Conservation (phyloP, 1,140 invertebrate genomes). For the Artemia franciscana region DNA sequence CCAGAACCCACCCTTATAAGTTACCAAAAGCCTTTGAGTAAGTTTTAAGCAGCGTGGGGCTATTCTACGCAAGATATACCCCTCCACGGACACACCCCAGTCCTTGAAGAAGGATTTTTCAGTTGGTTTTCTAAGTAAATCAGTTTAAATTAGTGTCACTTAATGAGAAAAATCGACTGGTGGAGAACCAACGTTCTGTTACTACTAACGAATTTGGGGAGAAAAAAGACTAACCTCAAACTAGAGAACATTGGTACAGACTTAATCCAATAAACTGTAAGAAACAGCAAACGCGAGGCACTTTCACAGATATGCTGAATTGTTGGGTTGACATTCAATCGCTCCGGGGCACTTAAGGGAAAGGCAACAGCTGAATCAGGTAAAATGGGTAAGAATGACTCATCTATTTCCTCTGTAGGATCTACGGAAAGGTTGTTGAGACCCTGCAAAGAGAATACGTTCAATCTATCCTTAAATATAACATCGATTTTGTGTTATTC, state of each 20-base stretch:
- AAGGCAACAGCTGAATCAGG: constrained; percentile 43
- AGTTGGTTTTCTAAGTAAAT: too few relatives aligned
- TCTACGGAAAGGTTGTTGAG: neutral
- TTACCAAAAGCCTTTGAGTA: too few relatives aligned
- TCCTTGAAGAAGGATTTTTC: too few relatives aligned
- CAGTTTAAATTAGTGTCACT: too few relatives aligned
- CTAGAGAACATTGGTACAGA: constrained; percentile 57
- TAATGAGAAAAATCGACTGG: too few relatives aligned
- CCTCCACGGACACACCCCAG: too few relatives aligned
- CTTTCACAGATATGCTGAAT: constrained; percentile 79
- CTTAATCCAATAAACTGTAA: constrained; percentile 67
- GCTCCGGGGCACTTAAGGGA: constrained; percentile 52
- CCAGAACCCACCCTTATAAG: too few relatives aligned
- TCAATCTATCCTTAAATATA: neutral
- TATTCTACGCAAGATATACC: too few relatives aligned
- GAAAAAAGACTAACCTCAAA: constrained; percentile 39
- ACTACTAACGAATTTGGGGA: too few relatives aligned
- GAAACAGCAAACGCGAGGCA: constrained; percentile 61
- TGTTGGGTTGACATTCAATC: constrained; percentile 54
- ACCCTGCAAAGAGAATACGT: neutral
- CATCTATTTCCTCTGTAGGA: constrained; percentile 21
- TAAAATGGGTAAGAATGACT: constrained; percentile 32
- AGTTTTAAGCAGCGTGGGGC: too few relatives aligned
- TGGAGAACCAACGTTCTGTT: too few relatives aligned
- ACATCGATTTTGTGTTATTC: too few relatives aligned